Base-by-base conservation (phyloP, 2,113 vertebrate species). In the Gallinago jamesoni region DNA sequence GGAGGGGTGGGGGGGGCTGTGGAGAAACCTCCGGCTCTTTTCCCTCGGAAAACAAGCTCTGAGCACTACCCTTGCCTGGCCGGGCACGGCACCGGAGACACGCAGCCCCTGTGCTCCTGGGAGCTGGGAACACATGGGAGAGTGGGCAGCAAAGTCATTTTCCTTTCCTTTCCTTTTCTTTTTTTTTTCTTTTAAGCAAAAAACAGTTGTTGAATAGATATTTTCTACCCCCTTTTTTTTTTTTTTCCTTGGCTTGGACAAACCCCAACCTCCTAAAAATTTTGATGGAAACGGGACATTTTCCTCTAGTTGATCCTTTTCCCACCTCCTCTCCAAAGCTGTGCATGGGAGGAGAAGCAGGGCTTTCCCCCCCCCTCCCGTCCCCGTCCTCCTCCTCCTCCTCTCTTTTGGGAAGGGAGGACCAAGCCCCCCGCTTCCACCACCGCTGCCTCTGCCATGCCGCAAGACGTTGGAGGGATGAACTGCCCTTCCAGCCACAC, bases 401-500 rank as follows among this genome's bases (percentile, higher is more conserved):
- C 18, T 41, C 2, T 31, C 19, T 81, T 76, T 52, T 13, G 67
- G 83, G 72, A 75, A 14, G 73, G 69, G 64, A 77, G n/a, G 14
- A 53, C 57, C 12, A 5, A 87, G 14, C 69, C 69, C 64, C 67
- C 66, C 2, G 7, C 6, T 56, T 57, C 53, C 77, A 30, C 24
- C 6, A 6, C 48, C 6, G 1, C 81, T 78, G 56, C 52, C 68
- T 70, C 43, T 91, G 92, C 92, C 73, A 27, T 48, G 24, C 47
- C n/a, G 1, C 21, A 45, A 66, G 89, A 19, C 2, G 7, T 55
- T 30, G 79, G 93, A 87, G 94, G 94, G 94, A 94, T 75, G 89
- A 91, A 60, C 77, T 91, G 74, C 83, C 91, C 88, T 78, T 56
- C 62, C 78, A 96, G 86, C 90, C 96, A 82, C 96, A 94, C 90